Percentiles rank a stretch among this genome's conserved stretches.
Conservation (phyloP, 2,113 vertebrate species). For the Saguinus imperator region DNA sequence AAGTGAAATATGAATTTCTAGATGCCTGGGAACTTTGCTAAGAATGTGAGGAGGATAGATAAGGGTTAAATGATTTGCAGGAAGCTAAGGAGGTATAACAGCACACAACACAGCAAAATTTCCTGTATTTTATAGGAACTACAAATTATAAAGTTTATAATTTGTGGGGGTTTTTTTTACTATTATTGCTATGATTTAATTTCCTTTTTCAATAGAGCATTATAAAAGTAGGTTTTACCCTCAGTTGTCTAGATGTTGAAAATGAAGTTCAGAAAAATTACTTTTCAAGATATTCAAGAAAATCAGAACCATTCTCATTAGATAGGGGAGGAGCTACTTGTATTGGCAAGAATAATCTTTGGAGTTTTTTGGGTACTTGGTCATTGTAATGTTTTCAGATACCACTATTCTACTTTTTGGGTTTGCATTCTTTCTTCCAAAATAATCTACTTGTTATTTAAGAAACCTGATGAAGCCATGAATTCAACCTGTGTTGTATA, state of each 20-base stretch:
- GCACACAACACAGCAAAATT: too few species aligned
- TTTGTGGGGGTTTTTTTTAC: too few species aligned
- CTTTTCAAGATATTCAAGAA: neutral
- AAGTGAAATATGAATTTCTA: too few species aligned
- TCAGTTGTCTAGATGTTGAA: neutral
- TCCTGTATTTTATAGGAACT: too few species aligned
- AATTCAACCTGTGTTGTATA: neutral
- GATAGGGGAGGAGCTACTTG: neutral
- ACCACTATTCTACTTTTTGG: neutral
- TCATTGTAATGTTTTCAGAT: neutral
- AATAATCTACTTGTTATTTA: neutral
- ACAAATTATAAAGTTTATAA: too few species aligned
- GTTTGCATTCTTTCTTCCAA: neutral
- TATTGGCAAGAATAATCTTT: neutral
- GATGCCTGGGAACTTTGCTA: too few species aligned
- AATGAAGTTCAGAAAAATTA: conserved; percentile 18
- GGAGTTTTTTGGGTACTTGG: neutral
- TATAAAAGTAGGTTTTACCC: neutral
- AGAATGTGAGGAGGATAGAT: too few species aligned
- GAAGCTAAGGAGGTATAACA: too few species aligned
- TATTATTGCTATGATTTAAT: too few species aligned
- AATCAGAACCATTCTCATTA: neutral
- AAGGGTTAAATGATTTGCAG: too few species aligned
- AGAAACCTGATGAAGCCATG: neutral
- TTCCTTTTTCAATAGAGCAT: too few species aligned